Conservation (phyloP, 2,797 vertebrate species). For the Spinus pinus region DNA sequence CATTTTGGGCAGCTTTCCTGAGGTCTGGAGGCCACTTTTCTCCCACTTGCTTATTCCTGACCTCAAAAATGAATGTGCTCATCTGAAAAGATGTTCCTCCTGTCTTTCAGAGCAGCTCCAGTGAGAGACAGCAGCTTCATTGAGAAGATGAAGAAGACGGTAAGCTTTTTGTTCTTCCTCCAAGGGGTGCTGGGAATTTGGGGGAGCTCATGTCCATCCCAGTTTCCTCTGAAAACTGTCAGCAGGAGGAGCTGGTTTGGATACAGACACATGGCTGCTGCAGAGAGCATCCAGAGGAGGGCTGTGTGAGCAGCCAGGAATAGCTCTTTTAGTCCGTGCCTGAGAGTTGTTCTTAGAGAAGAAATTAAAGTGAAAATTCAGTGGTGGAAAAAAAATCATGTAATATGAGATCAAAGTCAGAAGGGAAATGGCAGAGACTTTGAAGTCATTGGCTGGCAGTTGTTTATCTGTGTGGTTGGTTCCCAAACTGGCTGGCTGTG, state of each 20-base stretch:
- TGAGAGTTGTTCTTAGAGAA: background rate
- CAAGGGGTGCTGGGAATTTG: accelerated
- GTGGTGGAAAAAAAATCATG: background rate
- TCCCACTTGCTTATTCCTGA: background rate
- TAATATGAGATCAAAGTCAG: background rate
- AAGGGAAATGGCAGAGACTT: background rate
- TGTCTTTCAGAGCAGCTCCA: conserved; percentile 77
- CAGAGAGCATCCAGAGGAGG: background rate
- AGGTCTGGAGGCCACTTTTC: background rate
- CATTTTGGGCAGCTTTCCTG: background rate
- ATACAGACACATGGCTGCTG: background rate
- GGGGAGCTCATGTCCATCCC: background rate
- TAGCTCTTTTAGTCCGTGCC: background rate
- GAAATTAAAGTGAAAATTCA: background rate
- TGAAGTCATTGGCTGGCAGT: background rate
- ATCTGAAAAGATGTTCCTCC: background rate
- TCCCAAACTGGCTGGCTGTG: background rate
- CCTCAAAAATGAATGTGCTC: accelerated
- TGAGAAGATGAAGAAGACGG: conserved; percentile 99
- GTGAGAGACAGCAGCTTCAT: conserved; percentile 91
- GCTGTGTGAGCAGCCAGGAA: background rate
- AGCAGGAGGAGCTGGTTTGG: background rate
- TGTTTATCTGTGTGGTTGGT: background rate
- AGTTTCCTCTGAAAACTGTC: background rate
- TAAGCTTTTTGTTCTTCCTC: conserved; percentile 67